Evolutionary conservation across 2,888 invertebrate species (phyloP), one percentile per base, ranked within the genome.

Genomic region (Diaperis boleti): DNA sequence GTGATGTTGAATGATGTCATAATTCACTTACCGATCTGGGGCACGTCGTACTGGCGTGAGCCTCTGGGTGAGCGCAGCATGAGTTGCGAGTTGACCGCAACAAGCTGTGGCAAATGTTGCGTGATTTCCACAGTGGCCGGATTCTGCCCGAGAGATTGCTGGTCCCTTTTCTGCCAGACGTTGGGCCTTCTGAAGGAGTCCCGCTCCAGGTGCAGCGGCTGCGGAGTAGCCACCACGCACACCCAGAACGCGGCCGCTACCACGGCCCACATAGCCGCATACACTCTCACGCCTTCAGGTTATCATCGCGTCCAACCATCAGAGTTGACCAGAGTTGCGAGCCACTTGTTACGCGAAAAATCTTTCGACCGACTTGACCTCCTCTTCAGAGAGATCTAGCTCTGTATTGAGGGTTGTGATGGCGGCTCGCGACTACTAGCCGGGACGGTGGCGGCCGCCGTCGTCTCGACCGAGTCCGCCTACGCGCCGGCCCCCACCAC

Each of bases 41-140:
- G 93, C 69, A 93, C 92, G 83, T 93, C 93, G 82, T 92, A 93
- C 75, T 89, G 89, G 74, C 91, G 85, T 79, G 88, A 89, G 69
- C 90, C 89, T 72, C 92, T 87, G 64, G 91, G 87, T 62, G 91
- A 88, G 70, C 92, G 86, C 76, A 91, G 83, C 90, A 93, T 91
- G 82, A 92, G 86, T 81, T 92, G 92, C 62, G 81, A 73, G 64
- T 69, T 72, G 67, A 68, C 77, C 65, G 70, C 55, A 81, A 83
- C 59, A 79, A 82, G 67, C 81, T 83, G 76, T 56, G 76, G 75
- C 68, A 74, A 62, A 63, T 68, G 77, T 83, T 84, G 63, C 81
- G 80, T 66, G 82, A 82, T 74, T 81, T 82, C 74, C 31, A 69
- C 71, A 52, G 71, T 66, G 57, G 69, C 64, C 17, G 56, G 57